Conservation (phyloP, 2,888 invertebrate species). For the Anthoptus insignis region DNA sequence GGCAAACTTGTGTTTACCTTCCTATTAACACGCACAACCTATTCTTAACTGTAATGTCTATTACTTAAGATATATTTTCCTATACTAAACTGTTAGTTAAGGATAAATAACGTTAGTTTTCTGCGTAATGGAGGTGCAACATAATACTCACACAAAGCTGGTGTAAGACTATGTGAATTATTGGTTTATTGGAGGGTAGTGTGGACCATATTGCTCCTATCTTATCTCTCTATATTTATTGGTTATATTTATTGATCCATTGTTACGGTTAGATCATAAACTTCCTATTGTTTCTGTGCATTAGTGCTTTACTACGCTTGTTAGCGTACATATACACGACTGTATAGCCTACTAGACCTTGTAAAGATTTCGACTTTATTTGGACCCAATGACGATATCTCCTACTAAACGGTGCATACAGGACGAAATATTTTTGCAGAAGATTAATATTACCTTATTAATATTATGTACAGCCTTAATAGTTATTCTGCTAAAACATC, state of each 20-base stretch:
- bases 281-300: not conserved
- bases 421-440: too few species aligned
- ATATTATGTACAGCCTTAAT: too few species aligned
- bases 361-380: too few species aligned
- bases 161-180: slow-evolving; percentile 59
- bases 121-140: slow-evolving; percentile 55
- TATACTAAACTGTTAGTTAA: not conserved
- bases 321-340: too few species aligned
- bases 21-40: slow-evolving; percentile 7
- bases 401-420: too few species aligned
- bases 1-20: slow-evolving; percentile 50
- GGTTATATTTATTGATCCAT: slow-evolving; percentile 21
- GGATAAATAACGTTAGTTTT: slow-evolving; percentile 41
- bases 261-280: slow-evolving; percentile 9
- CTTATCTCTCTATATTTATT: slow-evolving; percentile 28
- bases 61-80: slow-evolving; percentile 22
- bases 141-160: slow-evolving; percentile 52
- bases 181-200: slow-evolving; percentile 53
- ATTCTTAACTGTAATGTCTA: slow-evolving; percentile 30
- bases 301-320: too few species aligned
- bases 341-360: too few species aligned
- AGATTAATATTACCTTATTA: too few species aligned
- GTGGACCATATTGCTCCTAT: slow-evolving; percentile 24
- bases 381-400: too few species aligned
- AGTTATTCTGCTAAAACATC: too few species aligned